Evolutionary conservation across 2,888 invertebrate genomes (phyloP), one percentile per base, ranked within the genome.

Genomic region (Macrophya annulata): DNA sequence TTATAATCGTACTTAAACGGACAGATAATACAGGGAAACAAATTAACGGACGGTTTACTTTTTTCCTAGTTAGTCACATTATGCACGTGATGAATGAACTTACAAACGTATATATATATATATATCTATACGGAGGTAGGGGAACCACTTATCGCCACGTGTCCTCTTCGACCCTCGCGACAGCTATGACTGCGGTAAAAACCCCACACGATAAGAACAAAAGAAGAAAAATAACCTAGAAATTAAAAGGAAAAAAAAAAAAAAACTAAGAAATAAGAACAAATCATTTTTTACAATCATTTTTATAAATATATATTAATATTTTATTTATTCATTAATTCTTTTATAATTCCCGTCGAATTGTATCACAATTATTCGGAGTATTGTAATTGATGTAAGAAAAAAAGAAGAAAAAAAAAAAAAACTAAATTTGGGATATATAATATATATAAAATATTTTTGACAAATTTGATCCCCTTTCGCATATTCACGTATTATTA

Each of bases 141-240:
- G 43, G 15, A 81, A 59, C 81, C 62, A 81, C 81, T 62, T 62
- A 59, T 81, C 62, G 62, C 62, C 62, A 62, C 81, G 81, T 81
- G 59, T 81, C 81, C 43, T 81, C 21, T 43, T 62, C 59, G 37
- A 79, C 55, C 79, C 79, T 55, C 55, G 79, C 37, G 55, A 40
- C 51, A 59, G 21, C 48, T 17, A 55, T 37, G 55, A 45, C 8
- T 79, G 55, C 79, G 59, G 25, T 21, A 45, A 55, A 55, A 79
- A 17, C 21, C 40, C 8, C 79, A 40, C 40, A n/a, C 59, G 55
- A 45, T 37, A 15, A n/a, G 40, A 15, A 79, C 51, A 59, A n/a
- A 51, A 51, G n/a, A 15, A 2, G 3, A 17, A 55, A 31, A 31
- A 31, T 31, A 31, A 1, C 1, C 1, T 31, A 31, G 31, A 31